Percentiles rank a stretch among this genome's conserved stretches.
phyloP scores from a whole-genome alignment of 2,113 vertebrate genomes.

The Orientallactaga bullata region DNA sequence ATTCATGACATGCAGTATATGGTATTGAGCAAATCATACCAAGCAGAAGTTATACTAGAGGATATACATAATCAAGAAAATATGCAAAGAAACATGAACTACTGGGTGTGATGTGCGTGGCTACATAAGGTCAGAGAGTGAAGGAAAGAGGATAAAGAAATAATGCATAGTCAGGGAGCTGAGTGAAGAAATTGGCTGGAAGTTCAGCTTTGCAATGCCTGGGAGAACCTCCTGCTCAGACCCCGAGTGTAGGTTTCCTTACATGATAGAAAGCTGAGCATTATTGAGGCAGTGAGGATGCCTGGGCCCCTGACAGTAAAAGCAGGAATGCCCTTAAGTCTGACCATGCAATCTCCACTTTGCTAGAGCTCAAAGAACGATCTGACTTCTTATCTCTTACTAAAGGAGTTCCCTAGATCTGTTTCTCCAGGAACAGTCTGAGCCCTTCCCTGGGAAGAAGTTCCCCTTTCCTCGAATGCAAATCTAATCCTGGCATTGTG shows the following conservation, averaged over 20 bases:
- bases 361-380: too few relatives aligned
- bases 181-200: background rate
- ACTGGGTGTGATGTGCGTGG: background rate
- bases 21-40: background rate
- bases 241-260: fast-evolving
- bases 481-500: too few relatives aligned
- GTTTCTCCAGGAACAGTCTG: too few relatives aligned
- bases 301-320: too few relatives aligned
- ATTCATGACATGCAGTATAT: too few relatives aligned
- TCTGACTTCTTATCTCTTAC: too few relatives aligned
- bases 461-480: too few relatives aligned
- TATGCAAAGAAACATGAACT: background rate
- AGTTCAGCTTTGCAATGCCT: background rate
- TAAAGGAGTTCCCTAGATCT: too few relatives aligned
- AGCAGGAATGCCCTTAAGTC: too few relatives aligned
- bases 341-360: too few relatives aligned
- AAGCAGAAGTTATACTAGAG: background rate
- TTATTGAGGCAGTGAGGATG: background rate
- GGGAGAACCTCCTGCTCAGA: background rate
- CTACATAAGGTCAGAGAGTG: background rate
- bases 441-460: too few relatives aligned
- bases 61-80: background rate
- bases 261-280: background rate
- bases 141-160: background rate
- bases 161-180: background rate